Conservation (phyloP, 2,113 vertebrate species). For the Leucopsar rothschildi region DNA sequence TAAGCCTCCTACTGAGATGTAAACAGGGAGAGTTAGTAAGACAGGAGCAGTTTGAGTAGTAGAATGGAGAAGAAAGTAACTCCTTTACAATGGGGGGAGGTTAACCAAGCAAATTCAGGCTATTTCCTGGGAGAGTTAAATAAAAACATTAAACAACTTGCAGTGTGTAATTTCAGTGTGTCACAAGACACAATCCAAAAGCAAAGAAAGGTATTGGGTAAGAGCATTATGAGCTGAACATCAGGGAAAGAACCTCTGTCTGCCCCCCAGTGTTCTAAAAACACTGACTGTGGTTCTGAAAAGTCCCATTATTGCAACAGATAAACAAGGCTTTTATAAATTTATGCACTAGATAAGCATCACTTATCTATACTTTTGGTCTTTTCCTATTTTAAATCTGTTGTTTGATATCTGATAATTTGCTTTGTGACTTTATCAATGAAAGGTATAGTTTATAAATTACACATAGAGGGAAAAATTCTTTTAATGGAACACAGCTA, state of each 20-base stretch:
- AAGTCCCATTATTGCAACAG: background rate
- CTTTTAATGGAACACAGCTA: background rate
- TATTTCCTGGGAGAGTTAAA: background rate
- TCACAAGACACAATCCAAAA: background rate
- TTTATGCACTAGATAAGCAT: background rate
- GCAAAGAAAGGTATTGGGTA: background rate
- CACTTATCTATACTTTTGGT: background rate
- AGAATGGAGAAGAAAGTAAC: background rate
- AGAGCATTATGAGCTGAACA: background rate
- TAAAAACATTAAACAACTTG: background rate
- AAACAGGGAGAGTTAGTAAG: background rate
- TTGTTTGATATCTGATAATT: background rate
- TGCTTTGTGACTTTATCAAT: background rate
- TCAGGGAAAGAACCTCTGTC: background rate
- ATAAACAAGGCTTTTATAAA: background rate
- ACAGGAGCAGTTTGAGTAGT: background rate
- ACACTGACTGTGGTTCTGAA: background rate
- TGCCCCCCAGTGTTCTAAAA: accelerated
- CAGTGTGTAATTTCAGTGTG: background rate
- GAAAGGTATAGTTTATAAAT: background rate
- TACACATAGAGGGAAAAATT: background rate
- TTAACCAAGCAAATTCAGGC: background rate
- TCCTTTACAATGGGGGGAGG: background rate
- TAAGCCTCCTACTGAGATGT: background rate
- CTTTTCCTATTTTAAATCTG: background rate